A percentile compares a stretch with the other conserved stretches of the same genome.
These are phyloP conservation scores for Albula glossodonta DNA, from an alignment of 2,113 vertebrate species.

Conservation along the genomic window DNA sequence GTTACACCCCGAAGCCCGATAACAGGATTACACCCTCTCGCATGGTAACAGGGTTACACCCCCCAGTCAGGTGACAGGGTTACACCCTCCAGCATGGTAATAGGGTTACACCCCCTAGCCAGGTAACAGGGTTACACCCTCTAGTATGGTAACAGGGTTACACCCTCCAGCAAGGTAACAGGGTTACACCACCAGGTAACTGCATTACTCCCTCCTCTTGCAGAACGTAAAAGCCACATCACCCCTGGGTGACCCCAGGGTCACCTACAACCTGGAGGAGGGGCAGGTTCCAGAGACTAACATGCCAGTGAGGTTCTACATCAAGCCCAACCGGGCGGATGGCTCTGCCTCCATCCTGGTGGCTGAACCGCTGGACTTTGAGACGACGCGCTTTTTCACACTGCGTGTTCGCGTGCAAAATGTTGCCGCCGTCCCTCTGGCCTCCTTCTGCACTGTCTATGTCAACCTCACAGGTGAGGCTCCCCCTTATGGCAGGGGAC, in stretches of 20 bases:
- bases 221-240: slow-evolving; percentile 85
- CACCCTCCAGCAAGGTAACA: too few relatives aligned
- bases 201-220: slow-evolving; percentile 22
- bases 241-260: slow-evolving; percentile 78
- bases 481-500: neutral
- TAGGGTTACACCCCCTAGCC: too few relatives aligned
- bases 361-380: slow-evolving; percentile 84
- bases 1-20: too few relatives aligned
- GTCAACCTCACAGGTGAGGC: slow-evolving; percentile 82
- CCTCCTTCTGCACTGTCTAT: slow-evolving; percentile 81
- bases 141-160: too few relatives aligned
- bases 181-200: neutral
- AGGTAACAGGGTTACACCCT: too few relatives aligned
- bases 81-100: too few relatives aligned
- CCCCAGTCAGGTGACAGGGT: too few relatives aligned
- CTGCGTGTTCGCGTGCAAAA: slow-evolving; percentile 82
- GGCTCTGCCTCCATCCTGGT: slow-evolving; percentile 83
- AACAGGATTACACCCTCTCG: too few relatives aligned
- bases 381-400: slow-evolving; percentile 77
- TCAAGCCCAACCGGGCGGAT: slow-evolving; percentile 83
- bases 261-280: slow-evolving; percentile 87
- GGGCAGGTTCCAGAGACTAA: slow-evolving; percentile 87
- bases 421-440: slow-evolving; percentile 77
- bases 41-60: too few relatives aligned
- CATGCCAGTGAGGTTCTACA: slow-evolving; percentile 86